A percentile compares a stretch with the other conserved stretches of the same genome.
Evolutionary conservation across 92 coral and sea anemone genomes (phyloP).

Genomic region (Parazoanthus atlanticus): DNA sequence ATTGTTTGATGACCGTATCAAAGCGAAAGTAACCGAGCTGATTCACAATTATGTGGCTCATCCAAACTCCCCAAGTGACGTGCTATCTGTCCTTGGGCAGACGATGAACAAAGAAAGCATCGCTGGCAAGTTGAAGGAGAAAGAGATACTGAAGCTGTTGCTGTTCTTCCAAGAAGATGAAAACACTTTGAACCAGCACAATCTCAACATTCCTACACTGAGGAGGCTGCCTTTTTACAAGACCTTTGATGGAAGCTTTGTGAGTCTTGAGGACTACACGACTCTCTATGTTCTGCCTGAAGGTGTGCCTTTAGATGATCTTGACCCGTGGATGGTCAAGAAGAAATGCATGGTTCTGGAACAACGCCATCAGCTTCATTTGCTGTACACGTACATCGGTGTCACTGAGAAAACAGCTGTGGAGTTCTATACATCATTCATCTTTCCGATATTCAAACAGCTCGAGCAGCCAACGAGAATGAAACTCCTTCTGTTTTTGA

Average conservation of each 20-base stretch:
- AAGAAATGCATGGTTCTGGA: conserved; percentile 37
- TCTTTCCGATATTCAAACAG: conserved; percentile 42
- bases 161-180: conserved; percentile 53
- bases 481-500: conserved; percentile 17
- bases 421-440: conserved; percentile 45
- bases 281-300: conserved; percentile 45
- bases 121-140: conserved; percentile 15
- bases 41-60: conserved; percentile 51
- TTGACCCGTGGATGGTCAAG: conserved; percentile 32
- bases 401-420: conserved; percentile 32
- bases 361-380: conserved; percentile 35
- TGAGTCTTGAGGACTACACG: conserved; percentile 26
- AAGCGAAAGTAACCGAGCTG: conserved; percentile 16
- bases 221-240: conserved; percentile 58
- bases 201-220: conserved; percentile 26
- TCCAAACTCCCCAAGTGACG: conserved; percentile 50
- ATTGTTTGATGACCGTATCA: not conserved
- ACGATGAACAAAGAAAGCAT: conserved; percentile 29
- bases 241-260: conserved; percentile 41
- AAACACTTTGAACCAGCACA: conserved; percentile 24
- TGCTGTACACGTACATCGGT: conserved; percentile 41
- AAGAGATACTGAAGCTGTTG: conserved; percentile 43
- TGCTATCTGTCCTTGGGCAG: conserved; percentile 46
- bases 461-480: conserved; percentile 31
- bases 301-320: conserved; percentile 43